phyloP scores from a whole-genome alignment of 2,113 vertebrate genomes.

The Siniperca chuatsi region DNA sequence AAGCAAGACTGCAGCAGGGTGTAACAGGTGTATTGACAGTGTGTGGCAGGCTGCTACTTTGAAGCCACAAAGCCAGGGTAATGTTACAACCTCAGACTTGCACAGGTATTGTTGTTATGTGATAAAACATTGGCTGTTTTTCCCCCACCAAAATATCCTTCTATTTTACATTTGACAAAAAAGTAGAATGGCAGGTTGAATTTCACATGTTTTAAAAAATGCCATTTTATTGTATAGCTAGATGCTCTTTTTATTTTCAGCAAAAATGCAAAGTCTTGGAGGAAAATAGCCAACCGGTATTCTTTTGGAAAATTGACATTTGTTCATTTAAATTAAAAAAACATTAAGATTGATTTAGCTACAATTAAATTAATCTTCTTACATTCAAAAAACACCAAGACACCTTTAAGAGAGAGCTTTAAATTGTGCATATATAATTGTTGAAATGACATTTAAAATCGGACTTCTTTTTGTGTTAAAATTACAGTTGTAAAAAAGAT shows the following conservation, averaged over 20 bases:
- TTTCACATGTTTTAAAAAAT: neutral
- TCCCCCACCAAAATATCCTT: too few relatives aligned
- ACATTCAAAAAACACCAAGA: neutral
- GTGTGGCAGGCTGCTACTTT: neutral
- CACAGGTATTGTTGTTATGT: neutral
- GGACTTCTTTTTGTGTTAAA: neutral
- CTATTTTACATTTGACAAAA: neutral
- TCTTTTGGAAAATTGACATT: neutral
- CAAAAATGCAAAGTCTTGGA: neutral
- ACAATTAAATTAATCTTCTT: neutral
- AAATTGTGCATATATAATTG: neutral
- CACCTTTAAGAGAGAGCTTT: neutral
- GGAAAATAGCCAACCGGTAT: neutral
- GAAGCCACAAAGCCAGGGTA: neutral
- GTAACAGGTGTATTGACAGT: slow-evolving; percentile 14
- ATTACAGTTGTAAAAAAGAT: too few relatives aligned
- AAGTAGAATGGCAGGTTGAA: neutral
- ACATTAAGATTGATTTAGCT: neutral
- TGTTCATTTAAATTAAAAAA: neutral
- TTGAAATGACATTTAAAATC: too few relatives aligned
- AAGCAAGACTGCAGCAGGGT: neutral
- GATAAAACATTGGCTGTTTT: neutral
- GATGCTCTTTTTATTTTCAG: too few relatives aligned
- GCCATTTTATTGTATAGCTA: too few relatives aligned
- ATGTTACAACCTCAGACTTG: slow-evolving; percentile 1